Evolutionary conservation across 2,113 vertebrate genomes (phyloP).

Genomic region (Pygoscelis antarcticus): DNA sequence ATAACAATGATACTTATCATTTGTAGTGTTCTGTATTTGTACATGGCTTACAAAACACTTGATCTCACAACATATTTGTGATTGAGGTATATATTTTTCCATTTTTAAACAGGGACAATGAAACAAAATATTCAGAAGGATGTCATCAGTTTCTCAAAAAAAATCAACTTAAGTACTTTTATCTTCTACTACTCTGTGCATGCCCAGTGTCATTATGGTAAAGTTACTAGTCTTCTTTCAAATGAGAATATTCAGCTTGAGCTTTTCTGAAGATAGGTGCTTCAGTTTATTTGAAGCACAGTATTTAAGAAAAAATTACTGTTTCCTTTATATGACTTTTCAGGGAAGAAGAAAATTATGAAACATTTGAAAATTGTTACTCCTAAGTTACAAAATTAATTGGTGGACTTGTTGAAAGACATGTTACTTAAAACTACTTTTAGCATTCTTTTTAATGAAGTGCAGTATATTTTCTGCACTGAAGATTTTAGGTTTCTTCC

Average conservation of each 20-base stretch:
- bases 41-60: not conserved
- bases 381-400: not conserved
- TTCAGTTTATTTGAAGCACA: not conserved
- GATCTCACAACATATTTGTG: not conserved
- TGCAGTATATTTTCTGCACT: not conserved
- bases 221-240: not conserved
- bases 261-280: not conserved
- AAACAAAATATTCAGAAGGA: not conserved
- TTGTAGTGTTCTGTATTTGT: not conserved
- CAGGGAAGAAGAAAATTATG: not conserved
- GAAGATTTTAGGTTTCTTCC: not conserved
- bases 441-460: not conserved
- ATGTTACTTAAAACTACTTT: not conserved
- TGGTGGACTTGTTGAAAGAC: not conserved
- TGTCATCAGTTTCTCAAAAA: not conserved
- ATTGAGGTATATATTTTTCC: not conserved
- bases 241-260: not conserved
- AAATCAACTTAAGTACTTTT: not conserved
- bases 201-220: not conserved
- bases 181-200: not conserved
- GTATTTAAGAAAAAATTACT: not conserved
- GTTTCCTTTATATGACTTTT: not conserved
- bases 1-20: not conserved
- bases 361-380: not conserved
- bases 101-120: not conserved